Percentiles rank a stretch among this genome's conserved stretches.
phyloP scores from a whole-genome alignment of 2,888 invertebrate genomes.

The Augiades crinisus region DNA sequence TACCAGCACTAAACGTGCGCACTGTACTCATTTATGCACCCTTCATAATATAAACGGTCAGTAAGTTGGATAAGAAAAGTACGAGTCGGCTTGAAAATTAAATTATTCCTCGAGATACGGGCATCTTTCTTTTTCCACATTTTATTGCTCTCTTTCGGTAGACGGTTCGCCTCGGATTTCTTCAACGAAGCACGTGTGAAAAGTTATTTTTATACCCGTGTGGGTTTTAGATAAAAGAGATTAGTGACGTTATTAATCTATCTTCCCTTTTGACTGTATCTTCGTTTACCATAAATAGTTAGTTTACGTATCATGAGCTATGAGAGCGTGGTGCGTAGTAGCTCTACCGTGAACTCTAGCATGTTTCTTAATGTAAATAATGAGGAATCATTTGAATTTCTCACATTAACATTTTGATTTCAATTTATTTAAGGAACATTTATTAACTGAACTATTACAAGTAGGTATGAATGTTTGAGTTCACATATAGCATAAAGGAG shows the following conservation, averaged over 20 bases:
- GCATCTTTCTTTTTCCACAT: conserved; percentile 21
- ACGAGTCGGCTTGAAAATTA: conserved; percentile 23
- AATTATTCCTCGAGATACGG: conserved; percentile 24
- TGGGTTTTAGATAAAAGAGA: conserved; percentile 27
- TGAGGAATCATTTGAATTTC: neutral
- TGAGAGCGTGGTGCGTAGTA: conserved; percentile 13
- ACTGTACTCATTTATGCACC: conserved; percentile 74
- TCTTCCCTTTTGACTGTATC: conserved; percentile 25
- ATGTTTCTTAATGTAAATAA: neutral
- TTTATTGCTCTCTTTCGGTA: conserved; percentile 21
- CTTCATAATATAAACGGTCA: conserved; percentile 62
- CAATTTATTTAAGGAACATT: no score
- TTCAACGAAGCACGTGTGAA: conserved; percentile 26
- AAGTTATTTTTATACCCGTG: conserved; percentile 25
- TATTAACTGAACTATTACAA: no score
- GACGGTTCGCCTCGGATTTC: conserved; percentile 23
- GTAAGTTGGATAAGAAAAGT: conserved; percentile 53
- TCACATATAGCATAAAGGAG: no score
- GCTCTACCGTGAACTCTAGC: neutral
- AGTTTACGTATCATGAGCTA: conserved; percentile 17
- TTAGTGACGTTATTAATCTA: conserved; percentile 28
- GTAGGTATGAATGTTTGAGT: no score
- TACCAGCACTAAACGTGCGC: conserved; percentile 45
- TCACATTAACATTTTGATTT: no score
- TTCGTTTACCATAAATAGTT: conserved; percentile 25